A percentile compares a stretch with the other conserved stretches of the same genome.
Conservation (phyloP, 2,113 vertebrate species). For the Neomonachus schauinslandi region DNA sequence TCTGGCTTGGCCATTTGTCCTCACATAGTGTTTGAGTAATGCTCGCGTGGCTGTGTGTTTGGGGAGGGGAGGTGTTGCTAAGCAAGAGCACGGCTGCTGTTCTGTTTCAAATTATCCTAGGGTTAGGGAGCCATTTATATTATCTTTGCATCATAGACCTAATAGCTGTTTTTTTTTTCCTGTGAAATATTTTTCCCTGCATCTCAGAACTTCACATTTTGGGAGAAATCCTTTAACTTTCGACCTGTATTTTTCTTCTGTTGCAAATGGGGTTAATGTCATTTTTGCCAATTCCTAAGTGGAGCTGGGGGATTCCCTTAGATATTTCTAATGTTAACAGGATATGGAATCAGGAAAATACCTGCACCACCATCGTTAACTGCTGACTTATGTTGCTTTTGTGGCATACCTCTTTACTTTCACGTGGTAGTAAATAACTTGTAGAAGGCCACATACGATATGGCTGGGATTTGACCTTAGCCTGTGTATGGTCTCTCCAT, state of each 20-base stretch:
- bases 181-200: neutral
- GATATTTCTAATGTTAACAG: neutral
- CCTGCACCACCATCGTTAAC: neutral
- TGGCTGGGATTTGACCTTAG: neutral
- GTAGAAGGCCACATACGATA: neutral
- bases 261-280: neutral
- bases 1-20: conserved; percentile 7
- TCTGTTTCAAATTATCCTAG: neutral
- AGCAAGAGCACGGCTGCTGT: neutral
- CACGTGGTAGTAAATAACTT: neutral
- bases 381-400: neutral
- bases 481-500: neutral
- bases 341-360: neutral
- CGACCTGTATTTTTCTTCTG: conserved; percentile 9
- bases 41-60: neutral
- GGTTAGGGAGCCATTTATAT: neutral
- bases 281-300: conserved; percentile 30
- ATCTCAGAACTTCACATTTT: neutral
- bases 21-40: neutral
- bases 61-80: neutral
- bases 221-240: conserved; percentile 17
- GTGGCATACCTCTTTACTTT: neutral
- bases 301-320: neutral
- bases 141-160: neutral
- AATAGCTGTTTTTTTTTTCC: neutral